Conservation (phyloP, 2,888 invertebrate species). For the Tuberolachnus salignus region DNA sequence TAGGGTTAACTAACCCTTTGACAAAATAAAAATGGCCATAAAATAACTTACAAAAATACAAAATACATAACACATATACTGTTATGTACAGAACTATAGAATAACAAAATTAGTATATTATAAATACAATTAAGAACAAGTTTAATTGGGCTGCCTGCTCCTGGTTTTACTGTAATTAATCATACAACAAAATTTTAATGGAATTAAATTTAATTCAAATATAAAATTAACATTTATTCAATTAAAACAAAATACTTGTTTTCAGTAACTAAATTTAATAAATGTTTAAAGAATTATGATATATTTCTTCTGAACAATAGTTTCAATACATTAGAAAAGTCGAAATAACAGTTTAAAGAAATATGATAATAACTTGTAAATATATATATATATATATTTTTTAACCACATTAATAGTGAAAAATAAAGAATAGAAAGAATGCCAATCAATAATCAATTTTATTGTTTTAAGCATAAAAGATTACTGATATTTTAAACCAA, state of each 20-base stretch:
- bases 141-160: neutral
- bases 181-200: neutral
- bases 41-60: conserved; percentile 26
- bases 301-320: neutral
- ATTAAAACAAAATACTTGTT: neutral
- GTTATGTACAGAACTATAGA: neutral
- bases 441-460: too few species aligned
- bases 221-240: neutral
- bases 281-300: neutral
- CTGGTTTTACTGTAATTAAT: neutral
- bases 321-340: conserved; percentile 11
- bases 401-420: too few species aligned
- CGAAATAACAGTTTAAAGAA: neutral
- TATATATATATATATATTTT: too few species aligned
- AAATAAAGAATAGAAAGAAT: neutral
- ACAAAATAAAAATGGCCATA: neutral
- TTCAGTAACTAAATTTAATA: neutral
- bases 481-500: neutral
- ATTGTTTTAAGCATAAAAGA: neutral
- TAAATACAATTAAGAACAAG: neutral
- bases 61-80: conserved; percentile 20
- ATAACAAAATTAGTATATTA: conserved; percentile 23
- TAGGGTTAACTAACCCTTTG: neutral
- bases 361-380: neutral
- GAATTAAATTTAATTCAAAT: neutral